These are phyloP conservation scores for Eremophila alpestris DNA, from an alignment of 2,797 vertebrate genomes.

Conservation along the genomic window DNA sequence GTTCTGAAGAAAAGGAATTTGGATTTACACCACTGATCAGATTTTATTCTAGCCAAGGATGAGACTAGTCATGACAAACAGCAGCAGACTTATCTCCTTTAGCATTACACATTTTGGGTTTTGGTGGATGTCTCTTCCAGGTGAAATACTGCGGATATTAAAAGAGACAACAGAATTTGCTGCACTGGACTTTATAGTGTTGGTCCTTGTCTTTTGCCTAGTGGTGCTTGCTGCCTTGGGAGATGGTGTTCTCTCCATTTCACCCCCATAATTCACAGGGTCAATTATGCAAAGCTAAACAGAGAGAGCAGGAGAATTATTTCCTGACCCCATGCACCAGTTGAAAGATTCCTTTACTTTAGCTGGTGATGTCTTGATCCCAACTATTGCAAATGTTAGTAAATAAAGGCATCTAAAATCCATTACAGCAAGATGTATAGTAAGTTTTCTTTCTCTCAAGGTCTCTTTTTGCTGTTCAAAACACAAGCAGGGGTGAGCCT, in stretches of 20 bases:
- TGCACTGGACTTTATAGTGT: background rate
- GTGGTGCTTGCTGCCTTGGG: background rate
- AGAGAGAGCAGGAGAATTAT: background rate
- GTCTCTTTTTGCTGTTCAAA: background rate
- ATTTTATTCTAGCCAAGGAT: background rate
- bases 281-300: background rate
- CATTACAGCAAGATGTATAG: background rate
- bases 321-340: background rate
- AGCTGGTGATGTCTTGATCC: background rate
- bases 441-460: background rate
- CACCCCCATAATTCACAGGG: background rate
- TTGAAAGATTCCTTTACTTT: background rate
- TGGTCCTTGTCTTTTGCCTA: background rate
- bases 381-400: background rate
- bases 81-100: background rate
- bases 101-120: background rate
- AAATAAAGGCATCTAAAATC: conserved; percentile 18
- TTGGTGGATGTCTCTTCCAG: background rate
- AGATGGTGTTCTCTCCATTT: background rate
- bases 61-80: background rate
- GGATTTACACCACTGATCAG: background rate
- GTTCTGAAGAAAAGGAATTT: background rate
- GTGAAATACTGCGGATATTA: background rate
- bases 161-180: background rate
- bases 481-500: background rate